Evolutionary conservation across 1,140 invertebrate genomes (phyloP).

Genomic region (Glossosoma conforme): DNA sequence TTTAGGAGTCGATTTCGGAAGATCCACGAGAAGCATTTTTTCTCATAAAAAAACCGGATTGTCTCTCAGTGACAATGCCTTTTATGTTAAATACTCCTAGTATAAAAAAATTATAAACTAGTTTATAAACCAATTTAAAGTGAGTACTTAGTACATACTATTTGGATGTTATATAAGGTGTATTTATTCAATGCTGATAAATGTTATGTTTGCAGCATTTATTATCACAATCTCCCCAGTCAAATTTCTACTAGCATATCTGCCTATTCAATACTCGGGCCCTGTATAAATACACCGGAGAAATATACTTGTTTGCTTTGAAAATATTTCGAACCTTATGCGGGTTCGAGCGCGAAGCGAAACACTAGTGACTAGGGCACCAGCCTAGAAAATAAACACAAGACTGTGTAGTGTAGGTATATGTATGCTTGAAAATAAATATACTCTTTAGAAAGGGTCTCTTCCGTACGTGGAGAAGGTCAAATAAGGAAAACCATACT

Average conservation of each 20-base stretch:
- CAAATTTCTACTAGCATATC: neutral
- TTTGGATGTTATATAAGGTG: neutral
- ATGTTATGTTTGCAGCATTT: neutral
- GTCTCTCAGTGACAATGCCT: too few relatives aligned
- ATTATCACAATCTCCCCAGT: neutral
- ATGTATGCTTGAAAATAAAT: too few relatives aligned
- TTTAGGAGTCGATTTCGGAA: too few relatives aligned
- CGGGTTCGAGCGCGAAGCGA: neutral
- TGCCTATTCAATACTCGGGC: conserved; percentile 12
- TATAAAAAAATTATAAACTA: too few relatives aligned
- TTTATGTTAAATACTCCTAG: too few relatives aligned
- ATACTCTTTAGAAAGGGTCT: too few relatives aligned
- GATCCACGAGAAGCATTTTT: too few relatives aligned
- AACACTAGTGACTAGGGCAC: conserved; percentile 4
- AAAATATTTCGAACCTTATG: conserved; percentile 21
- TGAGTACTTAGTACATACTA: neutral
- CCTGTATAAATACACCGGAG: conserved; percentile 7
- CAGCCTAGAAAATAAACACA: conserved; percentile 1
- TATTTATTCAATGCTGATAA: neutral
- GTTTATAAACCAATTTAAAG: too few relatives aligned
- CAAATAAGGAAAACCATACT: too few relatives aligned
- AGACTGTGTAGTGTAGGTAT: too few relatives aligned
- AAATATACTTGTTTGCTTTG: conserved; percentile 19
- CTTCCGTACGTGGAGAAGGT: too few relatives aligned
- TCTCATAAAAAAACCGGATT: too few relatives aligned